Conservation (phyloP, 2,888 invertebrate species). For the Masnerella sp. region DNA sequence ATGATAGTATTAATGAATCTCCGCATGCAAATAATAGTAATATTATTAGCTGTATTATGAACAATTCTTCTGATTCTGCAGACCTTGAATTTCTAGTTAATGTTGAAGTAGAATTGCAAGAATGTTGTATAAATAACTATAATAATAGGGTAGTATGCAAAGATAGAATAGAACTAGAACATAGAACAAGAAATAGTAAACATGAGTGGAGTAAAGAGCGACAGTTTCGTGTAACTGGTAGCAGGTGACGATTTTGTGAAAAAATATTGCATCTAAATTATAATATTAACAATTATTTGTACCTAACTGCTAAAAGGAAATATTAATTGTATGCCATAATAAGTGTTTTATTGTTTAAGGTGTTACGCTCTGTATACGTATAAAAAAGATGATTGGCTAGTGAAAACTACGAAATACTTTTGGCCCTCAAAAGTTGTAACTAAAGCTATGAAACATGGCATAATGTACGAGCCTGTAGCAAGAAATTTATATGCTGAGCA, state of each 20-base stretch:
- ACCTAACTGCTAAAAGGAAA: background rate
- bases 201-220: slow-evolving; percentile 39
- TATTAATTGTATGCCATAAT: too few relatives aligned
- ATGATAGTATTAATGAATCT: too few relatives aligned
- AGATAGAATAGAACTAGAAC: slow-evolving; percentile 17
- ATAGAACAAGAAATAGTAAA: slow-evolving; percentile 11
- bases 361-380: slow-evolving; percentile 37
- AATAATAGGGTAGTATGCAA: background rate
- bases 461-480: slow-evolving; percentile 2
- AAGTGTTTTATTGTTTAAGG: slow-evolving; percentile 7
- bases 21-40: too few relatives aligned
- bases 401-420: slow-evolving; percentile 35
- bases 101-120: background rate
- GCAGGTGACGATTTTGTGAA: slow-evolving; percentile 24
- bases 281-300: background rate
- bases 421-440: slow-evolving; percentile 18
- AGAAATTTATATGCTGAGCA: slow-evolving; percentile 1
- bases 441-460: slow-evolving; percentile 28
- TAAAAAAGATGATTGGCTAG: slow-evolving; percentile 32
- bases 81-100: slow-evolving; percentile 8
- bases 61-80: background rate
- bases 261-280: background rate
- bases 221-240: slow-evolving; percentile 42
- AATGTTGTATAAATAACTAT: slow-evolving; percentile 17
- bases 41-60: background rate